Conservation (phyloP, 2,797 vertebrate genomes). For the Loriculus beryllinus region DNA sequence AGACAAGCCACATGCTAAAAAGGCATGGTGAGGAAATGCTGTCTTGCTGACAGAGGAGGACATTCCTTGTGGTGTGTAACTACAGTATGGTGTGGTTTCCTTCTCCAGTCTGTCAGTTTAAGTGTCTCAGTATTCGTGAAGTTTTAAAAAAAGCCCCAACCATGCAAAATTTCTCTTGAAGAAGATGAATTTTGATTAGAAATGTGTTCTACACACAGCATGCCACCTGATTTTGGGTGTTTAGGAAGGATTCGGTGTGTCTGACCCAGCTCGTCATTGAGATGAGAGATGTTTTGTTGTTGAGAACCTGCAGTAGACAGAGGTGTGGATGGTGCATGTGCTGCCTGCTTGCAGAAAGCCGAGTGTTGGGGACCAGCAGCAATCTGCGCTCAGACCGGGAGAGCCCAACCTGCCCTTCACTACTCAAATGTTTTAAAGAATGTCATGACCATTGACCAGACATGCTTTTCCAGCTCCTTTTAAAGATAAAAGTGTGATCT, state of each 20-base stretch:
- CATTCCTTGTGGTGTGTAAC: not conserved
- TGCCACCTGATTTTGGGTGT: not conserved
- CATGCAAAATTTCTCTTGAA: not conserved
- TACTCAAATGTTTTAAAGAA: not conserved
- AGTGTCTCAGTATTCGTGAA: not conserved
- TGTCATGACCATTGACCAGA: not conserved
- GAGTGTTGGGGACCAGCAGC: not conserved
- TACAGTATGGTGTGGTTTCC: not conserved
- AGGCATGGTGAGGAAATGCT: not conserved
- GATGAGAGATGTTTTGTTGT: not conserved
- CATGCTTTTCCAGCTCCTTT: accelerated
- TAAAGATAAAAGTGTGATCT: too few relatives aligned
- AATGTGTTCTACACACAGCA: not conserved
- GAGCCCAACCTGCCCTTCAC: not conserved
- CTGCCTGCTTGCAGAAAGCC: not conserved
- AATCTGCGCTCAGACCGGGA: not conserved
- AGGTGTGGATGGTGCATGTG: not conserved
- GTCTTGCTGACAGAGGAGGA: not conserved
- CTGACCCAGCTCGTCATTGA: not conserved
- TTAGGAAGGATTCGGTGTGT: accelerated
- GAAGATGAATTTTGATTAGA: not conserved
- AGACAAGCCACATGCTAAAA: not conserved
- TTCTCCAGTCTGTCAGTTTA: not conserved
- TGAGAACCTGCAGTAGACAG: not conserved
- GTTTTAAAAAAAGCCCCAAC: not conserved